These are phyloP conservation scores for Macrosiphum euphorbiae DNA, from an alignment of 2,888 invertebrate species.

Conservation along the genomic window DNA sequence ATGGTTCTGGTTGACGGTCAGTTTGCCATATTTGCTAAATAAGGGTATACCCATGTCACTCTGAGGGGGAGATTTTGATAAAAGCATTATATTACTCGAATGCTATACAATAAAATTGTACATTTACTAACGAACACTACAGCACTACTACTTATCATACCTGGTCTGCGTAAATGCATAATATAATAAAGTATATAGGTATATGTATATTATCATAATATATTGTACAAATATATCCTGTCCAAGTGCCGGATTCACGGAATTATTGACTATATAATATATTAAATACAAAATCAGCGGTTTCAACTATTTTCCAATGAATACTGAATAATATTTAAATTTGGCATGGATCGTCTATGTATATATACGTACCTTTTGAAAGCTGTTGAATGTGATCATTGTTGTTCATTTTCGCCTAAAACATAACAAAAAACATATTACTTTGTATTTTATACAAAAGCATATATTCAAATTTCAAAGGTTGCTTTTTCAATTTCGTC, in stretches of 20 bases:
- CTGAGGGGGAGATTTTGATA: background rate
- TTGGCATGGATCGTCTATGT: background rate
- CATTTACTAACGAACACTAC: background rate
- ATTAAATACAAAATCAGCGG: background rate
- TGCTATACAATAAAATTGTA: slow-evolving; percentile 65
- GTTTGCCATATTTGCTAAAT: background rate
- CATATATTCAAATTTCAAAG: background rate
- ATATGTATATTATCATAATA: background rate
- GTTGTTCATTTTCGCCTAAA: slow-evolving; percentile 77
- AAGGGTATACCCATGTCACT: background rate
- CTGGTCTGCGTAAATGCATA: background rate
- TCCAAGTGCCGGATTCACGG: background rate
- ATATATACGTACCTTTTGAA: slow-evolving; percentile 70
- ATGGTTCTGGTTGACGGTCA: background rate
- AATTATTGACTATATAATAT: background rate
- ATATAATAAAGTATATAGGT: background rate
- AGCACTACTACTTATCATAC: background rate
- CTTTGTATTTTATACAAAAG: background rate
- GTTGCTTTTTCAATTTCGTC: background rate
- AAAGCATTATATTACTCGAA: background rate
- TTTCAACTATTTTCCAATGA: background rate
- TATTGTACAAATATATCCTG: background rate
- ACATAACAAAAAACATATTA: slow-evolving; percentile 66
- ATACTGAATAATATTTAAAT: background rate
- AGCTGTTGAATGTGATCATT: slow-evolving; percentile 70